phyloP scores from a whole-genome alignment of 1,140 invertebrate genomes.

The Arctopsyche grandis region DNA sequence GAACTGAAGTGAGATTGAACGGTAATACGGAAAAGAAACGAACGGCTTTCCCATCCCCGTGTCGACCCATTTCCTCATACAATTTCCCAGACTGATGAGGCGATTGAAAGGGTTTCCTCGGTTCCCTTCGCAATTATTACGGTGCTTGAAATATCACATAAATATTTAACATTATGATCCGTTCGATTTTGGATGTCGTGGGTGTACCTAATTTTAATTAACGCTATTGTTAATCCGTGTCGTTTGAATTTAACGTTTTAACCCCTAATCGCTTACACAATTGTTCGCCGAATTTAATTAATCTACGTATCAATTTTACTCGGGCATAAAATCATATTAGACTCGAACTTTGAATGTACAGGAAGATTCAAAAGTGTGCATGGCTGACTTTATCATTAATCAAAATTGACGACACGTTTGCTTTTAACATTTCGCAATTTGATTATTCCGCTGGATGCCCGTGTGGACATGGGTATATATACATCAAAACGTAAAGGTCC shows the following conservation, averaged over 20 bases:
- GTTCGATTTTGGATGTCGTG: too few relatives aligned
- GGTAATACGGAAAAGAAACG: background rate
- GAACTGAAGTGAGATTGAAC: background rate
- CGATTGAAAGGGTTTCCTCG: slow-evolving; percentile 19
- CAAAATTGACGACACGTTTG: too few relatives aligned
- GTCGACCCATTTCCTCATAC: background rate
- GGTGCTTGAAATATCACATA: background rate
- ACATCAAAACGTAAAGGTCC: too few relatives aligned
- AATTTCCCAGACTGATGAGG: slow-evolving; percentile 4
- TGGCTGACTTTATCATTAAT: background rate
- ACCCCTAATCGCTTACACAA: background rate
- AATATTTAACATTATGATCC: too few relatives aligned
- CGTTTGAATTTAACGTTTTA: background rate
- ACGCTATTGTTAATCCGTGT: too few relatives aligned
- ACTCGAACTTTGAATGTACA: background rate
- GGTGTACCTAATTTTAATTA: too few relatives aligned
- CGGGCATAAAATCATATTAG: background rate
- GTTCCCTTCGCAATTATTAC: background rate
- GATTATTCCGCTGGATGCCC: too few relatives aligned
- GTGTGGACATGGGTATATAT: too few relatives aligned
- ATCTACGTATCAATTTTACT: background rate
- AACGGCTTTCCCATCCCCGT: background rate
- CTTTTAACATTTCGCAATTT: background rate
- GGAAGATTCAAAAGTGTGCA: background rate
- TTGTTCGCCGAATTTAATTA: background rate